phyloP scores from a whole-genome alignment of 64 coral and sea anemone genomes.

The Montipora efflorescens region DNA sequence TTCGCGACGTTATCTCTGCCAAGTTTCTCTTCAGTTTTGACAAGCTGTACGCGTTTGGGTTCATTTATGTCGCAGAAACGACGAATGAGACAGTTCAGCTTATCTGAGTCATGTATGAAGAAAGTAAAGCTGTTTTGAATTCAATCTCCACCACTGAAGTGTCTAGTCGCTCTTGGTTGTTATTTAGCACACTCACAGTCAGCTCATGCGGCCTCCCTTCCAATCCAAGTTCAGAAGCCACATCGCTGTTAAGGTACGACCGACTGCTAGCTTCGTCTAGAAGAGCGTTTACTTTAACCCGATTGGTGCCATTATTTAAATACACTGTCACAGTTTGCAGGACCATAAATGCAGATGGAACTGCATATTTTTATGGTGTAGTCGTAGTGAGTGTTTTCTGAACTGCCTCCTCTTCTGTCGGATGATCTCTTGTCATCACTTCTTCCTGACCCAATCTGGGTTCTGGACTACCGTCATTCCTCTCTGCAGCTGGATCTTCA shows the following conservation, averaged over 20 bases:
- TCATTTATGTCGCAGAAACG: slow-evolving; percentile 64
- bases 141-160: slow-evolving; percentile 35
- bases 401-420: not conserved
- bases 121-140: slow-evolving; percentile 51
- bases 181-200: slow-evolving; percentile 34
- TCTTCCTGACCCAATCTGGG: slow-evolving; percentile 1
- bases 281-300: slow-evolving; percentile 30
- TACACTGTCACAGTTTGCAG: slow-evolving; percentile 42
- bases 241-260: slow-evolving; percentile 33
- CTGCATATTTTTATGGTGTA: not conserved
- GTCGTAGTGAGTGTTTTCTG: slow-evolving; percentile 21
- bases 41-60: not conserved
- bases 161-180: slow-evolving; percentile 27
- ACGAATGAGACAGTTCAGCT: slow-evolving; percentile 51
- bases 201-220: slow-evolving; percentile 27
- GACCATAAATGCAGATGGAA: slow-evolving; percentile 9
- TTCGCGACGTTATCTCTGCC: slow-evolving; percentile 6
- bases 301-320: slow-evolving; percentile 4
- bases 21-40: slow-evolving; percentile 64
- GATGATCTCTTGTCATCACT: not conserved
- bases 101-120: not conserved
- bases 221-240: not conserved
- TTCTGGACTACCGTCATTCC: not conserved
- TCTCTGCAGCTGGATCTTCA: not conserved
- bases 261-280: slow-evolving; percentile 51